Conservation (phyloP, 2,888 invertebrate genomes). For the Drosophila hamatofila region DNA sequence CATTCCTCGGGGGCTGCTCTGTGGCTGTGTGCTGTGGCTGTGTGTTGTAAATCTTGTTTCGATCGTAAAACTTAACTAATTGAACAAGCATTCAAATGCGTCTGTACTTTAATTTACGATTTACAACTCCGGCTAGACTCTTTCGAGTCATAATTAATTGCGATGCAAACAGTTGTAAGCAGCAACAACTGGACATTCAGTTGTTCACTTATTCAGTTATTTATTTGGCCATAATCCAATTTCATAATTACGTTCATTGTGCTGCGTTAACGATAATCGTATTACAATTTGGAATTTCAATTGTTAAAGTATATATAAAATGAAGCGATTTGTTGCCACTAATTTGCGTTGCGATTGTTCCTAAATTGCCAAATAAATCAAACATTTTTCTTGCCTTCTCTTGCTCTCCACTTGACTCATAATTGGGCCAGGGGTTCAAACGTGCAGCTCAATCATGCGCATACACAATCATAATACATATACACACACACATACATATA, state of each 20-base stretch:
- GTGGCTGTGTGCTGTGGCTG: neutral
- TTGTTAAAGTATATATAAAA: constrained; percentile 4
- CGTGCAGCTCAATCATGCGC: constrained; percentile 48
- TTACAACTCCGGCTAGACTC: neutral
- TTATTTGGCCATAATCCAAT: constrained; percentile 1
- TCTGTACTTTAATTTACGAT: neutral
- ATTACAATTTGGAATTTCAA: constrained; percentile 2
- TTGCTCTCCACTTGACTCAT: constrained; percentile 20
- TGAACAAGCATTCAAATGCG: neutral
- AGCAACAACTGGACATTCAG: neutral
- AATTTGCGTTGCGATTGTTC: constrained; percentile 24
- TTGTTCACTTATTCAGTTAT: neutral
- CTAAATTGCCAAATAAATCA: constrained; percentile 28
- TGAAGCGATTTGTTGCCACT: constrained; percentile 19
- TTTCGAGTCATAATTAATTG: constrained; percentile 1
- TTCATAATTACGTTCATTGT: constrained; percentile 6
- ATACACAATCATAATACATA: constrained; percentile 46
- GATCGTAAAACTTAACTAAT: constrained; percentile 13
- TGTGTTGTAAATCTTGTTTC: constrained; percentile 12
- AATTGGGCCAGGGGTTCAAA: constrained; percentile 40
- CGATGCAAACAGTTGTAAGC: neutral
- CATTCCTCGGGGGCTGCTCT: neutral
- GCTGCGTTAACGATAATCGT: constrained; percentile 2
- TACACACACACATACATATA: constrained; percentile 23
- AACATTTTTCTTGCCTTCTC: neutral